phyloP scores from a whole-genome alignment of 2,113 vertebrate species.

The Elephas maximus region DNA sequence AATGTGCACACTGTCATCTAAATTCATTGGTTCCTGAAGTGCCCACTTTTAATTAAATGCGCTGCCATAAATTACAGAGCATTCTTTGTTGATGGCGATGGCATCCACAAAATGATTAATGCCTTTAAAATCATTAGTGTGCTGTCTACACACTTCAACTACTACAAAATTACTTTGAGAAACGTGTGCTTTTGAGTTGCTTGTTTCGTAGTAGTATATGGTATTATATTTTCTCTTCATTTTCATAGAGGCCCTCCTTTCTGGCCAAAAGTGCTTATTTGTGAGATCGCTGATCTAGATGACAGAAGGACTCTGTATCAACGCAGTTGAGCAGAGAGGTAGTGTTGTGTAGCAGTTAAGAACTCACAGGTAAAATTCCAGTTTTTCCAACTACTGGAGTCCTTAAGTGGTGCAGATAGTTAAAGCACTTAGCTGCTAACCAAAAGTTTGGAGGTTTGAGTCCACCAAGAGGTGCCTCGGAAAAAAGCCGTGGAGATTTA shows the following conservation, averaged over 20 bases:
- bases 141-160: not conserved
- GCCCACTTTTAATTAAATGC: conserved; percentile 45
- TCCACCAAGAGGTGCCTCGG: not conserved
- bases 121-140: not conserved
- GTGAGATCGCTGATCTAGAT: conserved; percentile 3
- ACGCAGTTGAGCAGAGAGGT: not conserved
- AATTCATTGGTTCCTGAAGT: conserved; percentile 44
- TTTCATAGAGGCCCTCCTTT: conserved; percentile 11
- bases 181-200: conserved; percentile 6
- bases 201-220: not conserved
- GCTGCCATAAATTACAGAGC: not conserved
- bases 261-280: not conserved
- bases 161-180: not conserved
- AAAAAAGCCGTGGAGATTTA: not conserved
- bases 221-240: not conserved
- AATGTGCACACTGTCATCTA: not conserved
- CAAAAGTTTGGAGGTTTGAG: not conserved
- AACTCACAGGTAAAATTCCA: not conserved
- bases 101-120: conserved; percentile 21
- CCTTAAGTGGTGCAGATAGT: not conserved
- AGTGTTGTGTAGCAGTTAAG: not conserved
- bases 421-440: not conserved
- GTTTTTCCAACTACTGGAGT: not conserved
- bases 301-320: not conserved
- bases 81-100: conserved; percentile 21